Evolutionary conservation across 2,888 invertebrate genomes (phyloP).

Genomic region (Sphaerophoria rueppellii): DNA sequence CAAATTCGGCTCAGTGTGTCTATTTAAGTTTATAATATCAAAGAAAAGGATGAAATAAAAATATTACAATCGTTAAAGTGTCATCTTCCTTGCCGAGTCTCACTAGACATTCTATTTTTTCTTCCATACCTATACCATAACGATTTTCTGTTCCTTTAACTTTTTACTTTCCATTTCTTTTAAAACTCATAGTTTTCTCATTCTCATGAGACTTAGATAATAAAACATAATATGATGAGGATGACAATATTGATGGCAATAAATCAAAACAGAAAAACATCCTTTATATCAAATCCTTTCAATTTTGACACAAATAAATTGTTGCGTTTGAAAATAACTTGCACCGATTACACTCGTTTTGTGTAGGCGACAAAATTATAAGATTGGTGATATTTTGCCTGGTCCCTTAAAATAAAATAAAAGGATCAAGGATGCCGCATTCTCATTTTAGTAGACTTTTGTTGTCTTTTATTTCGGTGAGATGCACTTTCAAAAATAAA

Average conservation of each 20-base stretch:
- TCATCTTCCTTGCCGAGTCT: too few species aligned
- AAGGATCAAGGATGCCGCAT: slow-evolving; percentile 58
- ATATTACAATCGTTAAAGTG: too few species aligned
- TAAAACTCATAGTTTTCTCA: neutral
- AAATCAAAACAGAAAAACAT: slow-evolving; percentile 66
- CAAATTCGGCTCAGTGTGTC: too few species aligned
- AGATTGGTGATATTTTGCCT: slow-evolving; percentile 12
- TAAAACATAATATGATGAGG: slow-evolving; percentile 43
- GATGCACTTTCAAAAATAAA: slow-evolving; percentile 4
- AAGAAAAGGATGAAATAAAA: too few species aligned
- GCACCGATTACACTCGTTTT: slow-evolving; percentile 9
- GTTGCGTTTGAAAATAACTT: slow-evolving; percentile 7
- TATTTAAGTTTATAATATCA: too few species aligned
- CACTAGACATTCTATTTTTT: too few species aligned
- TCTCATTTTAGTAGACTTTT: neutral
- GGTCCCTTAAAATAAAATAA: neutral
- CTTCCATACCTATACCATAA: too few species aligned
- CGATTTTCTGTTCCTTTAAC: too few species aligned
- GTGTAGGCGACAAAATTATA: slow-evolving; percentile 18
- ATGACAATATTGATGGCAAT: slow-evolving; percentile 56
- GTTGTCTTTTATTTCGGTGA: neutral
- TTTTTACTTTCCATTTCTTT: too few species aligned
- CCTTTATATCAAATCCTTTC: slow-evolving; percentile 35
- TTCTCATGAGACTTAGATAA: slow-evolving; percentile 1
- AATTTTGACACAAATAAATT: slow-evolving; percentile 13